Evolutionary conservation across 2,113 vertebrate genomes (phyloP).

Genomic region (Ovis aries): DNA sequence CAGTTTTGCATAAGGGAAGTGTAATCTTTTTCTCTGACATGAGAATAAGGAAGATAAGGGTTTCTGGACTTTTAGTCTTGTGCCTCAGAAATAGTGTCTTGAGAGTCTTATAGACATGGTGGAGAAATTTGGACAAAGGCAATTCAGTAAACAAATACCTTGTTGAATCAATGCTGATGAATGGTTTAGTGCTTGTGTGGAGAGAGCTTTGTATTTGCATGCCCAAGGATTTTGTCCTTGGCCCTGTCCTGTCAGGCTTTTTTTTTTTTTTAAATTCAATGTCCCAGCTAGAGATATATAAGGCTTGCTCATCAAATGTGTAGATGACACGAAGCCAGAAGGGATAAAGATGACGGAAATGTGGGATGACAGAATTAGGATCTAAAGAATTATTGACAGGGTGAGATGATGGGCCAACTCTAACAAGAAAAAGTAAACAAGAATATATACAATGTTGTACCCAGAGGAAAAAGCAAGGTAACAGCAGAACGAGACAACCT

Average conservation of each 20-base stretch:
- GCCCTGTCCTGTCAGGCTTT: background rate
- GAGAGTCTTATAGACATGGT: background rate
- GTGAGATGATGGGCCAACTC: constrained; percentile 15
- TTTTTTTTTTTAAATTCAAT: background rate
- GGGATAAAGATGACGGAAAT: constrained; percentile 41
- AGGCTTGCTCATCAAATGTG: constrained; percentile 19
- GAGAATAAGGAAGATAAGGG: background rate
- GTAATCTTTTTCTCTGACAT: background rate
- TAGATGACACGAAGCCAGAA: constrained; percentile 34
- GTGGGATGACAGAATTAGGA: constrained; percentile 14
- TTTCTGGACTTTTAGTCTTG: background rate
- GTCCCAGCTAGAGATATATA: background rate
- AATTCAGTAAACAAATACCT: constrained; percentile 5
- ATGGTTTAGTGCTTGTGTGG: background rate
- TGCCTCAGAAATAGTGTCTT: constrained; percentile 13
- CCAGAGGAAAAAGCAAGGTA: background rate
- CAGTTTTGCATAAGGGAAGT: background rate
- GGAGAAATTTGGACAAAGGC: constrained; percentile 7
- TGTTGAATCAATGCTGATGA: constrained; percentile 22
- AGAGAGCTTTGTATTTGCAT: background rate
- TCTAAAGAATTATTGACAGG: constrained; percentile 49
- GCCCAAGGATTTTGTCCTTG: constrained; percentile 28
- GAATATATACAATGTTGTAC: background rate
- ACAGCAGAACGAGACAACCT: background rate
- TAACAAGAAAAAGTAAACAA: background rate